Percentiles rank a stretch among this genome's conserved stretches.
Evolutionary conservation across 2,888 invertebrate genomes (phyloP).

Genomic region (Agonum fuliginosum): DNA sequence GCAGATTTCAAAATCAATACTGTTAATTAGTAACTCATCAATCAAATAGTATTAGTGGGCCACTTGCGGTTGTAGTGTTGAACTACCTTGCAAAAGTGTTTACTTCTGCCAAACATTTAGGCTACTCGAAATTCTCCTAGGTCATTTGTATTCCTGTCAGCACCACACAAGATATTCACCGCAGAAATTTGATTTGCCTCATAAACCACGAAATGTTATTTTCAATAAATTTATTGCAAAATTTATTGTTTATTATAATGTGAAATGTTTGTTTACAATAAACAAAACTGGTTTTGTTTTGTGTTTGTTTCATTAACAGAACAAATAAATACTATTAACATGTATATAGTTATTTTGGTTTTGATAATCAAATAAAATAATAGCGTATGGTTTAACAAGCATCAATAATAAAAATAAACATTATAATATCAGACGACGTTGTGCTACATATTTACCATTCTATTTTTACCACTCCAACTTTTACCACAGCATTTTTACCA

Average conservation of each 20-base stretch:
- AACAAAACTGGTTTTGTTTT: too few relatives aligned
- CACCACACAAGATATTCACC: background rate
- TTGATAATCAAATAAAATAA: too few relatives aligned
- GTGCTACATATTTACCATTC: too few relatives aligned
- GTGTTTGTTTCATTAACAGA: too few relatives aligned
- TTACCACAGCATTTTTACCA: too few relatives aligned
- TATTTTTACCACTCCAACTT: too few relatives aligned
- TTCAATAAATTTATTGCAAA: constrained; percentile 9
- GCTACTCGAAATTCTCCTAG: constrained; percentile 3
- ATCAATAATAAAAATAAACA: too few relatives aligned
- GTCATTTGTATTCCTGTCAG: constrained; percentile 36
- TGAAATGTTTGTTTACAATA: background rate
- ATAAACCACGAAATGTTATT: constrained; percentile 15
- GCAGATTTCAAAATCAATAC: constrained; percentile 11
- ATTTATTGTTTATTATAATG: background rate
- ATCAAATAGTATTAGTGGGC: background rate
- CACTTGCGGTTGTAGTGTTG: background rate
- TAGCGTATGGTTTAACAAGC: too few relatives aligned
- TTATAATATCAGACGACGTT: too few relatives aligned
- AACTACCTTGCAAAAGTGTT: constrained; percentile 27
- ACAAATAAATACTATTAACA: too few relatives aligned
- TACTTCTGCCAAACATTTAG: constrained; percentile 31
- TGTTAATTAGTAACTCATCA: constrained; percentile 17
- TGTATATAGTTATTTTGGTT: too few relatives aligned
- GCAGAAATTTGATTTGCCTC: constrained; percentile 10